Base-by-base conservation (phyloP, 2,797 vertebrate genomes). In the Odontamblyopus rebecca region DNA sequence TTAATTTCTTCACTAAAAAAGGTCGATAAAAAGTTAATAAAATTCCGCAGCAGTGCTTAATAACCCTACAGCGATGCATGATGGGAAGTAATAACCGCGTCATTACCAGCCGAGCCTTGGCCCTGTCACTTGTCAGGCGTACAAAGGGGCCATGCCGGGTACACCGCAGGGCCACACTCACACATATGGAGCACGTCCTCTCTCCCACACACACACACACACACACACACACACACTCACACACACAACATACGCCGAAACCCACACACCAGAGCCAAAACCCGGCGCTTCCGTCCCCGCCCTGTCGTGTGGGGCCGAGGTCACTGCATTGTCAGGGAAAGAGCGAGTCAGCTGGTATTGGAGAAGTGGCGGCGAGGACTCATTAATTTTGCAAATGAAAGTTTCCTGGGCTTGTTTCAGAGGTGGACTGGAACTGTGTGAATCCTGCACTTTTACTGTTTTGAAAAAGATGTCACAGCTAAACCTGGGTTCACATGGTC, bases 61-160 rank as follows among this genome's bases (percentile, higher is more conserved):
- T 26, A 71, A 77, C 84, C 89, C 89, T 73, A 87, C 84, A 91
- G 89, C 38, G 88, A 91, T 71, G 89, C 88, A 91, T 89, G 88
- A 91, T 91, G 92, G 89, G 90, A 90, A 90, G 87, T 92, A 92
- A 92, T 89, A 89, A 90, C 88, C 92, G 91, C 88, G 91, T 92
- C 90, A 91, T 92, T 91, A 90, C 88, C 87, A 85, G 82, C 89
- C 85, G 88, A 35, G 90, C 86, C 79, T 84, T 85, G 73, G 80
- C 75, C 88, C 86, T 90, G 91, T 92, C 89, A 88, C 75, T 86
- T 81, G 89, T 92, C 91, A 89, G 84, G 71, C 71, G 50, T 60
- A 93, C 84, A 93, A 93, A 91, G 82, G 87, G 82, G 81, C 72
- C 92, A 82, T 71, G 91, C 85, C 30, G 91, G 86, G 92, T 89